These are phyloP conservation scores for Pardalotus punctatus DNA, from an alignment of 2,113 vertebrate genomes.

Conservation along the genomic window DNA sequence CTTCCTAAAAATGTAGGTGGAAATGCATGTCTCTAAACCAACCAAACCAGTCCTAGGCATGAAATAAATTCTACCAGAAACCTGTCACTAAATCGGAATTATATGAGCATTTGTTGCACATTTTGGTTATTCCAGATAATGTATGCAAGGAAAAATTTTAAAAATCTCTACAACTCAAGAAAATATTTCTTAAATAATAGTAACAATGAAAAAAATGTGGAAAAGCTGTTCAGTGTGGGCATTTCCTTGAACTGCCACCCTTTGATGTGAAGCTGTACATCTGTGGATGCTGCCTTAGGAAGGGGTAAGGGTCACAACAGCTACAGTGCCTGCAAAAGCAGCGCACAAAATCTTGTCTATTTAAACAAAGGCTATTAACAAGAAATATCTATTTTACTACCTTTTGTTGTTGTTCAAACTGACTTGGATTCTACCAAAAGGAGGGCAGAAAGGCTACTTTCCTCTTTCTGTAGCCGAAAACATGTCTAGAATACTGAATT, in stretches of 20 bases:
- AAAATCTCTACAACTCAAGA: not conserved
- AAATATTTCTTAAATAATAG: not conserved
- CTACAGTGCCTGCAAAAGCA: not conserved
- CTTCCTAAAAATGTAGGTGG: not conserved
- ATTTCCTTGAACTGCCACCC: not conserved
- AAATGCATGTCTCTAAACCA: not conserved
- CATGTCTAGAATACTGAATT: not conserved
- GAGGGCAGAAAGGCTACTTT: not conserved
- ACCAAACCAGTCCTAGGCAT: not conserved
- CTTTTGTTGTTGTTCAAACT: not conserved
- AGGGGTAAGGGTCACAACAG: not conserved
- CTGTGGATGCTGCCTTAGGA: not conserved
- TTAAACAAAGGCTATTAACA: not conserved
- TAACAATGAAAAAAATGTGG: not conserved
- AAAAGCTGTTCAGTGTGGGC: not conserved
- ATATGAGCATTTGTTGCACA: not conserved
- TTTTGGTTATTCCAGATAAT: not conserved
- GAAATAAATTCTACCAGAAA: not conserved
- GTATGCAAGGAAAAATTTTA: not conserved
- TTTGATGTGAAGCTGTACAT: not conserved
- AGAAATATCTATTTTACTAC: not conserved
- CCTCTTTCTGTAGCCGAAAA: not conserved
- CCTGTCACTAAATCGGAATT: conserved; percentile 1
- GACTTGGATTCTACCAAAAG: not conserved
- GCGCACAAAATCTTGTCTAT: not conserved